Evolutionary conservation across 2,888 invertebrate genomes (phyloP).

Genomic region (Idaea aversata): DNA sequence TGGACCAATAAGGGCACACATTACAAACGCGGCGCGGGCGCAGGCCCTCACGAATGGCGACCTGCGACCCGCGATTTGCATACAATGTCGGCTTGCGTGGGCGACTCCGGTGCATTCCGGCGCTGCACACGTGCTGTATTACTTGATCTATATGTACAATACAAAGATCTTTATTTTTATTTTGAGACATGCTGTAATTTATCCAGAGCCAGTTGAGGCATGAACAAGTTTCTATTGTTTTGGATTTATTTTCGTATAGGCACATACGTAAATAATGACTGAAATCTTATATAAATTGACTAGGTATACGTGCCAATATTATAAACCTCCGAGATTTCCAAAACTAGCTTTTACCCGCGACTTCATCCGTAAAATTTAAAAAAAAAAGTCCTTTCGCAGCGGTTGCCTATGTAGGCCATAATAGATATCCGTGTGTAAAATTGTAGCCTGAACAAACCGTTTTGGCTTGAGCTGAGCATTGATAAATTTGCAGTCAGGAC

Average conservation of each 20-base stretch:
- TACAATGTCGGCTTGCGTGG: slow-evolving; percentile 73
- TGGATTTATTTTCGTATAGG: not conserved
- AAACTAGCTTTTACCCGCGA: too few species aligned
- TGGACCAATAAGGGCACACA: slow-evolving; percentile 45
- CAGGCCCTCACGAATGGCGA: slow-evolving; percentile 52
- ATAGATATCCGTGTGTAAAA: too few species aligned
- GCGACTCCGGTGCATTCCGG: slow-evolving; percentile 57
- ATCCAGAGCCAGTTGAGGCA: not conserved
- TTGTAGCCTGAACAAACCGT: too few species aligned
- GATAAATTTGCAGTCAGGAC: too few species aligned
- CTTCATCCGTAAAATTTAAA: too few species aligned
- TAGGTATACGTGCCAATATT: too few species aligned
- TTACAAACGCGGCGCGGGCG: slow-evolving; percentile 24
- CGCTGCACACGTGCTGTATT: slow-evolving; percentile 42
- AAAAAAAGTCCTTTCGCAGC: too few species aligned
- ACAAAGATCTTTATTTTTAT: slow-evolving; percentile 21
- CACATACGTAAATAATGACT: too few species aligned
- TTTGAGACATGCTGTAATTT: slow-evolving; percentile 12
- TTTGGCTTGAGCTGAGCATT: too few species aligned
- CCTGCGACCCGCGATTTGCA: slow-evolving; percentile 78
- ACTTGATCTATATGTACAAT: slow-evolving; percentile 27
- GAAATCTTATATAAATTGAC: too few species aligned
- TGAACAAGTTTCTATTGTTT: not conserved
- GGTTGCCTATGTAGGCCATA: too few species aligned
- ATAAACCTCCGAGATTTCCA: too few species aligned